Evolutionary conservation across 2,113 vertebrate genomes (phyloP), one percentile per base, ranked within the genome.

Genomic region (Panthera leo): DNA sequence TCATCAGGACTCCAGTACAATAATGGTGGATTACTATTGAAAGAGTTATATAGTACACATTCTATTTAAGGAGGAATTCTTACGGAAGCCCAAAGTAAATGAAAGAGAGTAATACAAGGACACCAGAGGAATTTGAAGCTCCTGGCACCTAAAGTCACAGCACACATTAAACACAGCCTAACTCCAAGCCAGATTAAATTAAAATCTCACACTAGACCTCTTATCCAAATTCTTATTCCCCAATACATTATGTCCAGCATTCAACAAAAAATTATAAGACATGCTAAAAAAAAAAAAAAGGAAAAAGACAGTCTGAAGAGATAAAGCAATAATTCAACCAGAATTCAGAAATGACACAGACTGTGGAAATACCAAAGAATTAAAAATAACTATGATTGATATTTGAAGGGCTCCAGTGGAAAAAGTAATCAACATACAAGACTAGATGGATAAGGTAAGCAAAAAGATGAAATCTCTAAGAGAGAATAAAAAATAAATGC

Each of bases 291-390:
- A 75, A 48, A 85, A 78, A 31, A 84, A 85, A 39, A 5, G 15
- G 29, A 14, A 61, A 71, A 93, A 93, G 65, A 65, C 2, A 70
- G 8, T 55, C 42, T 89, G 27, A 89, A 93, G 34, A 85, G 58
- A 85, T 48, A 95, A 89, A 95, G 11, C 27, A 91, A 92, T 18
- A 88, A 67, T 75, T 23, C 36, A 89, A 36, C 19, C 21, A 70
- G 11, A 71, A 23, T 51, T 70, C 58, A 65, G 42, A 73, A 67
- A 65, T 36, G 21, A 94, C 34, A 75, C 10, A 93, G 31, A 80
- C 29, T 85, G 4, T 71, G 21, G 12, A 95, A 96, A 70, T 91
- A 76, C 84, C 84, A 80, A 31, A 84, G 11, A 92, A 97, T 85
- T 83, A n/a, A 53, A 94, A 95, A 89, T 61, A 48, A 75, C 16